Evolutionary conservation across 2,888 invertebrate genomes (phyloP), one percentile per base, ranked within the genome.

Genomic region (Drosophila neotestacea): DNA sequence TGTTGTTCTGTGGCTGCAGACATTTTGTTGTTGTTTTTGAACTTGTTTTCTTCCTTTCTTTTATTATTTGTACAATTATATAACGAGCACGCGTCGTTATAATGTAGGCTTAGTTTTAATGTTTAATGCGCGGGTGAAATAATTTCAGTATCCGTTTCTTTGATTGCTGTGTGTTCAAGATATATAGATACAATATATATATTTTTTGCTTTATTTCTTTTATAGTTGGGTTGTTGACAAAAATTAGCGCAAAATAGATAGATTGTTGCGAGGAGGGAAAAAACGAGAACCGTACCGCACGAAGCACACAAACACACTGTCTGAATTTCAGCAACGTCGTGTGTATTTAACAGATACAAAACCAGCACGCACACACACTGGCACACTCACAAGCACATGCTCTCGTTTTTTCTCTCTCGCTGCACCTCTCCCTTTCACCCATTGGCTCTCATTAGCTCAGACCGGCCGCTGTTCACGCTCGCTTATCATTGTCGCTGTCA

Each of bases 1-100:
- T 91, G 90, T 91, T 90, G 90, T 93, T 95, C 95, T 94, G 95
- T 95, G 81, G 92, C 90, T 93, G 96, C 94, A 94, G 96, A 96
- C 96, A 96, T 96, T 86, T 83, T 85, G 70, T 68, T 77, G 51
- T 67, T 76, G 13, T 62, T 56, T 63, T 65, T 62, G 50, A 72
- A 9, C 69, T 68, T 76, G 77, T 80, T 70, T 52, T 76, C 71
- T 32, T 34, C 62, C 79, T 62, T 30, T 70, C 73, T 64, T 77
- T 75, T 75, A 16, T 58, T 61, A 36, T 75, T 74, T 79, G 70
- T 78, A 78, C 73, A 82, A 75, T 88, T 90, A 90, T 90, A 85
- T 90, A 91, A 88, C 89, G 77, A 69, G 60, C 72, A 52, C 44
- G 60, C 63, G 68, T 65, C 73, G 77, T 79, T 82, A 85, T 82